Evolutionary conservation across 2,888 invertebrate genomes (phyloP).

Genomic region (Mythimna albipuncta): DNA sequence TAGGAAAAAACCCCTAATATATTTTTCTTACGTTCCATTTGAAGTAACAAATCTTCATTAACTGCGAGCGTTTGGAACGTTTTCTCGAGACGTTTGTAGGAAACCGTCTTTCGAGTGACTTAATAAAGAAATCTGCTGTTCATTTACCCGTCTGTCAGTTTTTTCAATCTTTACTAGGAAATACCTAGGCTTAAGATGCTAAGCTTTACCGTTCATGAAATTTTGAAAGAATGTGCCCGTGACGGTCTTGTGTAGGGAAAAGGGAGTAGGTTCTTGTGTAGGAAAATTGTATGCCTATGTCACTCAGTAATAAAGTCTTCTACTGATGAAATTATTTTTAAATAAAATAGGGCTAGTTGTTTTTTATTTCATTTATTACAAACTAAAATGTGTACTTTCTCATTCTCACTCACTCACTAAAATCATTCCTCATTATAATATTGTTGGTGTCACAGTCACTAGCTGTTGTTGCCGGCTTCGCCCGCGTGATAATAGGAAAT

Average conservation of each 20-base stretch:
- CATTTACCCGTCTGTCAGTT: slow-evolving; percentile 33
- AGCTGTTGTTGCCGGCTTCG: too few relatives aligned
- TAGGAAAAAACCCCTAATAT: slow-evolving; percentile 19
- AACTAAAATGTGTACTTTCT: too few relatives aligned
- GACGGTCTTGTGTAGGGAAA: background rate
- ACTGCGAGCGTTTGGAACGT: slow-evolving; percentile 14
- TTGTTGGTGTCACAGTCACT: too few relatives aligned
- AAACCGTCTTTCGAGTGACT: slow-evolving; percentile 20
- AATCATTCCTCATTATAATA: too few relatives aligned
- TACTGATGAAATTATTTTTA: too few relatives aligned
- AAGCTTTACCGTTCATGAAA: slow-evolving; percentile 23
- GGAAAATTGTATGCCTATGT: too few relatives aligned
- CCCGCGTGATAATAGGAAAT: too few relatives aligned
- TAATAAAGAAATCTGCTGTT: slow-evolving; percentile 43
- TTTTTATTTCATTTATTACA: too few relatives aligned
- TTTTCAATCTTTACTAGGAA: slow-evolving; percentile 20
- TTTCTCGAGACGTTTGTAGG: slow-evolving; percentile 23
- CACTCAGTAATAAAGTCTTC: too few relatives aligned
- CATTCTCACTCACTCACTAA: too few relatives aligned
- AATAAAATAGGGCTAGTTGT: too few relatives aligned
- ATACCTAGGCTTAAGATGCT: slow-evolving; percentile 10
- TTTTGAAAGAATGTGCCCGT: slow-evolving; percentile 3
- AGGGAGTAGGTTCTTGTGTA: background rate
- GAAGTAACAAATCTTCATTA: slow-evolving; percentile 53
- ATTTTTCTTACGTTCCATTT: slow-evolving; percentile 31